phyloP scores from a whole-genome alignment of 2,797 vertebrate species.

The Aselliscus stoliczkanus region DNA sequence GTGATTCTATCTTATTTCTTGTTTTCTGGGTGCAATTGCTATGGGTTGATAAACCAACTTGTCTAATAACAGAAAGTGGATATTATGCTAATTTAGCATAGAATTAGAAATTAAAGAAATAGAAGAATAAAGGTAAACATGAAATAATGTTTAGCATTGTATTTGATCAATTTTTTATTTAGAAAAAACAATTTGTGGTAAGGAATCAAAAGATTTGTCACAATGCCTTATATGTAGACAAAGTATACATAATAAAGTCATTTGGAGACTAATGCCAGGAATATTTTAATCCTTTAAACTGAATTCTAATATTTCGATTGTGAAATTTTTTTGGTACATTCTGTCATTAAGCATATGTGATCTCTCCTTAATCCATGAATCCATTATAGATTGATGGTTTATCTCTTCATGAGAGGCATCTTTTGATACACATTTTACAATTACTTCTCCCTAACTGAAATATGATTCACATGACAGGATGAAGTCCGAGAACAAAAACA shows the following conservation, averaged over 20 bases:
- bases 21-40: too few relatives aligned
- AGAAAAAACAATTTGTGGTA: neutral
- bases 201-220: neutral
- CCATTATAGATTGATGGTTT: neutral
- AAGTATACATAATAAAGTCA: neutral
- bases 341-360: neutral
- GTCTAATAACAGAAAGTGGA: too few relatives aligned
- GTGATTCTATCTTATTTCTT: too few relatives aligned
- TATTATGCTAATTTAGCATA: too few relatives aligned
- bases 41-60: too few relatives aligned
- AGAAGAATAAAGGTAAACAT: neutral
- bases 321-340: conserved; percentile 40
- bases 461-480: neutral
- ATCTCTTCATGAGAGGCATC: neutral
- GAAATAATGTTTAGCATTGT: neutral
- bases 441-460: conserved; percentile 36
- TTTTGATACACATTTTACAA: conserved; percentile 9
- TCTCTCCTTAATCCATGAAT: neutral
- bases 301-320: neutral
- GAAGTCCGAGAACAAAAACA: conserved; percentile 19
- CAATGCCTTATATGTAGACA: neutral
- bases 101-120: too few relatives aligned
- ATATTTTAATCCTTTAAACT: conserved; percentile 34
- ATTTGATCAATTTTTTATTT: neutral
- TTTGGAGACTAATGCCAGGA: neutral